phyloP scores from a whole-genome alignment of 35 echinoderm and acorn worm genomes.

The Heliocidaris erythrogramma region DNA sequence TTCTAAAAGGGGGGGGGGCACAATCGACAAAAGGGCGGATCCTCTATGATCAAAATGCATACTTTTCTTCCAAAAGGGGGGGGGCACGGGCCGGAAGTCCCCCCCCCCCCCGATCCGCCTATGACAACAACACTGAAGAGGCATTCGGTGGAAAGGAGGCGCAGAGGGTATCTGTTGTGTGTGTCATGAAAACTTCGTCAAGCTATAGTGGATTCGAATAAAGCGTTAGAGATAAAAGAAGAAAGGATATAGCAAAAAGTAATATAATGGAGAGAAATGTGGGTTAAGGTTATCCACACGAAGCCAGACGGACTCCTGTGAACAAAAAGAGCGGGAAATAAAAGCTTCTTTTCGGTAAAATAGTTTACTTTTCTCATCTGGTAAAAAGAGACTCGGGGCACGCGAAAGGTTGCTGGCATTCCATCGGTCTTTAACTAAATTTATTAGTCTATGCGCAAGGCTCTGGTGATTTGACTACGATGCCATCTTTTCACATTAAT shows the following conservation, averaged over 20 bases:
- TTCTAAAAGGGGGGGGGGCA: no score
- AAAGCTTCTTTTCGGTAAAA: slow-evolving; percentile 1
- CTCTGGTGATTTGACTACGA: not conserved
- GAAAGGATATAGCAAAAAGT: not conserved
- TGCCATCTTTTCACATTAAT: not conserved
- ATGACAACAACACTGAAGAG: not conserved
- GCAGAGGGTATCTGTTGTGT: not conserved
- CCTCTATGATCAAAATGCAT: no score
- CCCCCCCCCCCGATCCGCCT: no score
- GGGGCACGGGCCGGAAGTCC: no score
- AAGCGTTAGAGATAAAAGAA: not conserved
- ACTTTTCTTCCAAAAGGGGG: no score
- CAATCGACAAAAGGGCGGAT: no score
- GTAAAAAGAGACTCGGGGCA: not conserved
- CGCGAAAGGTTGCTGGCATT: not conserved
- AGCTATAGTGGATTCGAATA: not conserved
- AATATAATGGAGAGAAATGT: not conserved
- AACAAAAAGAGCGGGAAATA: not conserved
- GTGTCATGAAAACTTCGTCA: not conserved
- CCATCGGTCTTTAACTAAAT: not conserved
- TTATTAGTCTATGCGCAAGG: not conserved
- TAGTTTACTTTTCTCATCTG: slow-evolving; percentile 12
- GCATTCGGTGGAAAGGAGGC: not conserved
- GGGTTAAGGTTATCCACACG: not conserved
- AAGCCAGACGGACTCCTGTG: not conserved